Conservation (phyloP, 2,797 vertebrate genomes). For the Chanos chanos region DNA sequence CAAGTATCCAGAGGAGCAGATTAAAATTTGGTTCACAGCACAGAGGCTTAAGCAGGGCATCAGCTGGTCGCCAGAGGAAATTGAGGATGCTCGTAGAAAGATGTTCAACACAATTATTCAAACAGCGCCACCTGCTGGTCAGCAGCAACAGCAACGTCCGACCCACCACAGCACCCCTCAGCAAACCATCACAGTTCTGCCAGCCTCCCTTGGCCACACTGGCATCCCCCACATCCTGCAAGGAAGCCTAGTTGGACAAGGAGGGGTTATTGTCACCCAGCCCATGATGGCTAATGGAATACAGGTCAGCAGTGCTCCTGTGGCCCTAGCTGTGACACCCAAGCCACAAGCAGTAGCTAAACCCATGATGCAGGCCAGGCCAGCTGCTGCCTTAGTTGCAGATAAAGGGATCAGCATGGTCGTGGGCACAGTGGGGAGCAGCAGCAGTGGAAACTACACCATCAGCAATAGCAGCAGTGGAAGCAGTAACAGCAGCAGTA, state of each 20-base stretch:
- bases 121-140: constrained; percentile 76
- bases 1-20: constrained; percentile 96
- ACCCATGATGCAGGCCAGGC: constrained; percentile 75
- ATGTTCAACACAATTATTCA: constrained; percentile 99
- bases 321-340: constrained; percentile 82
- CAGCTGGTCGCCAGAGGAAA: constrained; percentile 98
- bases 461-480: constrained; percentile 71
- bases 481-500: constrained; percentile 37
- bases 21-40: constrained; percentile 99
- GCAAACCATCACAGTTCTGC: constrained; percentile 89
- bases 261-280: constrained; percentile 88
- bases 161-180: constrained; percentile 67
- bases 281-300: constrained; percentile 89
- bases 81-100: constrained; percentile 93
- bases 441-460: constrained; percentile 63
- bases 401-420: constrained; percentile 75
- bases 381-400: constrained; percentile 69
- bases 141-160: constrained; percentile 67
- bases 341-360: constrained; percentile 75
- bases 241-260: constrained; percentile 86
- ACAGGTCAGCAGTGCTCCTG: constrained; percentile 82
- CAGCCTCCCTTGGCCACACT: constrained; percentile 81
- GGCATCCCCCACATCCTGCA: constrained; percentile 93
- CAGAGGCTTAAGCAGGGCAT: constrained; percentile 97
- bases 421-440: constrained; percentile 71